phyloP scores from a whole-genome alignment of 2,113 vertebrate genomes.

The Prionailurus viverrinus region DNA sequence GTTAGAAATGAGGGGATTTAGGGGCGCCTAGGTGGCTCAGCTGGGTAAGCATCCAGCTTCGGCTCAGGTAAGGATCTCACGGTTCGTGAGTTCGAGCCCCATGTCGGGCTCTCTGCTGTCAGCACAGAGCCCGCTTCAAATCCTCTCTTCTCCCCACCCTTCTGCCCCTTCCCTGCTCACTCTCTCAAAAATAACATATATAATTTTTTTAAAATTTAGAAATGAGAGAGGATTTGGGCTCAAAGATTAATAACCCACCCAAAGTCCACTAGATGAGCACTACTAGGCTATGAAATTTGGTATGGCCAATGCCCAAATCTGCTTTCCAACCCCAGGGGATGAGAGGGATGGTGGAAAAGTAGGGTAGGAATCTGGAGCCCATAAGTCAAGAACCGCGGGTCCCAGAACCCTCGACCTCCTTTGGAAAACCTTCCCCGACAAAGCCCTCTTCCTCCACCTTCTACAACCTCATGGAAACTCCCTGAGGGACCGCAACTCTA shows the following conservation, averaged over 20 bases:
- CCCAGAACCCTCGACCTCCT: neutral
- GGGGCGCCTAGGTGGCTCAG: too few relatives aligned
- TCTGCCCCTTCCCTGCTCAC: too few relatives aligned
- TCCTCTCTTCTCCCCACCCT: too few relatives aligned
- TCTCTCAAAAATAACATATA: too few relatives aligned
- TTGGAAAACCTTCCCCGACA: neutral
- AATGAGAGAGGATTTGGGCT: neutral
- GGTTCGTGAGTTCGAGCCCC: too few relatives aligned
- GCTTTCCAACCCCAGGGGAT: neutral
- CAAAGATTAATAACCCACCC: neutral
- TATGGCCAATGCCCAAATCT: neutral
- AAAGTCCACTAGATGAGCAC: neutral
- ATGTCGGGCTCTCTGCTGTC: too few relatives aligned
- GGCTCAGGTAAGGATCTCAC: too few relatives aligned
- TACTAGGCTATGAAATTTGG: neutral
- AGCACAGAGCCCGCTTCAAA: too few relatives aligned
- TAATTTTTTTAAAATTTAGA: neutral
- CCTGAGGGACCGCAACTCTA: neutral
- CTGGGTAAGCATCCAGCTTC: too few relatives aligned
- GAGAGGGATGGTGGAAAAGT: neutral
- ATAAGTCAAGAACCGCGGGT: neutral
- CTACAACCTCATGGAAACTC: neutral
- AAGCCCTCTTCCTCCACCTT: neutral
- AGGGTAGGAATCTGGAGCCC: neutral
- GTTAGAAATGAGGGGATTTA: conserved; percentile 32